These are phyloP conservation scores for Drosophila quinaria DNA, from an alignment of 2,888 invertebrate species.

Conservation along the genomic window DNA sequence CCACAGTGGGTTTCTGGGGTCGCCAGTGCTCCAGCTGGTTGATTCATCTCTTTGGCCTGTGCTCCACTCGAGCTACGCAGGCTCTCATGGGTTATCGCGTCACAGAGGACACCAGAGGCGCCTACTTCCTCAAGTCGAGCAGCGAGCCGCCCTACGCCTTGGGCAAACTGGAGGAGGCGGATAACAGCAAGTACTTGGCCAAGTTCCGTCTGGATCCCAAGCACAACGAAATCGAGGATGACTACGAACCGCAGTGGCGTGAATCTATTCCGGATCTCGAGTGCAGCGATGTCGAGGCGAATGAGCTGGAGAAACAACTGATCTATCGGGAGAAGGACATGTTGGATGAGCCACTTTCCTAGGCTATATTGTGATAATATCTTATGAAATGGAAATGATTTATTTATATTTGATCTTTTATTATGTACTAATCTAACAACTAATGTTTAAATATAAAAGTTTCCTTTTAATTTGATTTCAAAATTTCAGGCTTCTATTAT, in stretches of 20 bases:
- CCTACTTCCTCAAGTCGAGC: slow-evolving; percentile 86
- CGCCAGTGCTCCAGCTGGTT: slow-evolving; percentile 87
- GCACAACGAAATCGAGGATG: slow-evolving; percentile 51
- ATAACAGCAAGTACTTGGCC: slow-evolving; percentile 55
- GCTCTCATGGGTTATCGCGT: slow-evolving; percentile 87
- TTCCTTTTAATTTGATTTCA: not conserved
- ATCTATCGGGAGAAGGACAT: slow-evolving; percentile 30
- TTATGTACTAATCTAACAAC: not conserved
- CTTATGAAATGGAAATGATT: not conserved
- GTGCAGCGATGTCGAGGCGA: slow-evolving; percentile 9
- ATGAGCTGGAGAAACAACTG: slow-evolving; percentile 52
- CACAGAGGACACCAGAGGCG: slow-evolving; percentile 83
- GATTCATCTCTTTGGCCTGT: slow-evolving; percentile 87
- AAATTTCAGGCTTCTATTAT: too few relatives aligned
- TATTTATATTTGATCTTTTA: not conserved
- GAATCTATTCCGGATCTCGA: slow-evolving; percentile 57
- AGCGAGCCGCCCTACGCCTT: slow-evolving; percentile 65
- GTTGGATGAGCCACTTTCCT: slow-evolving; percentile 52
- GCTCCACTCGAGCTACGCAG: slow-evolving; percentile 71
- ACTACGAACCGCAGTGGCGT: slow-evolving; percentile 71
- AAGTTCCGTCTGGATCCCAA: slow-evolving; percentile 52
- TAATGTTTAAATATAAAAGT: not conserved
- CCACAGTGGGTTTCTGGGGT: slow-evolving; percentile 87
- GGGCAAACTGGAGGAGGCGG: slow-evolving; percentile 55
- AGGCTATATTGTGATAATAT: slow-evolving; percentile 13